Conservation (phyloP, 2,888 invertebrate species). For the Aricia artaxerxes region DNA sequence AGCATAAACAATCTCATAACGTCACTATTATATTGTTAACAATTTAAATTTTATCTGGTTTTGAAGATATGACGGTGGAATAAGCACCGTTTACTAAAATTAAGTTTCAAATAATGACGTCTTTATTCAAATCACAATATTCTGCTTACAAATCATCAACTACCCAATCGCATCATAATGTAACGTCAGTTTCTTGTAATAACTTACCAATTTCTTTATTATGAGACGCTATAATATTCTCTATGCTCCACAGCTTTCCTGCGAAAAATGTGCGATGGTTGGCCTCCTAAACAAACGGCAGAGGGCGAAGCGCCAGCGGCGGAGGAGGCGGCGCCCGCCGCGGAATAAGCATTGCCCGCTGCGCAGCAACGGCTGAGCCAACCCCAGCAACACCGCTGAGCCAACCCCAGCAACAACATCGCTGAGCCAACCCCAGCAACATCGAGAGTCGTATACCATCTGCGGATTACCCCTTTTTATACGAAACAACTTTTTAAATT, state of each 20-base stretch:
- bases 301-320: constrained; percentile 54
- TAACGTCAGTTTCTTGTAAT: constrained; percentile 12
- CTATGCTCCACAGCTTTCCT: constrained; percentile 86
- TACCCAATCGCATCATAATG: constrained; percentile 23
- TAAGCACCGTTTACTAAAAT: neutral
- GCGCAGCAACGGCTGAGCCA: constrained; percentile 37
- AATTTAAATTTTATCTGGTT: neutral
- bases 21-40: neutral
- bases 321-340: constrained; percentile 57
- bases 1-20: neutral
- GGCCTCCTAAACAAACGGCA: constrained; percentile 58
- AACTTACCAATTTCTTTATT: neutral
- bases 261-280: constrained; percentile 89
- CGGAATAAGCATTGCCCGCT: constrained; percentile 43
- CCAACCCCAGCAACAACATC: constrained; percentile 42
- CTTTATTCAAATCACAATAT: neutral
- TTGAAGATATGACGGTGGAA: neutral
- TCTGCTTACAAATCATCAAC: neutral
- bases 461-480: constrained; percentile 75
- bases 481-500: constrained; percentile 60
- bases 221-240: constrained; percentile 7
- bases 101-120: neutral
- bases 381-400: constrained; percentile 41
- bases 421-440: constrained; percentile 43
- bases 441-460: constrained; percentile 62